Conservation (phyloP, 2,888 invertebrate genomes). For the Drosophila nr. perissopoda region DNA sequence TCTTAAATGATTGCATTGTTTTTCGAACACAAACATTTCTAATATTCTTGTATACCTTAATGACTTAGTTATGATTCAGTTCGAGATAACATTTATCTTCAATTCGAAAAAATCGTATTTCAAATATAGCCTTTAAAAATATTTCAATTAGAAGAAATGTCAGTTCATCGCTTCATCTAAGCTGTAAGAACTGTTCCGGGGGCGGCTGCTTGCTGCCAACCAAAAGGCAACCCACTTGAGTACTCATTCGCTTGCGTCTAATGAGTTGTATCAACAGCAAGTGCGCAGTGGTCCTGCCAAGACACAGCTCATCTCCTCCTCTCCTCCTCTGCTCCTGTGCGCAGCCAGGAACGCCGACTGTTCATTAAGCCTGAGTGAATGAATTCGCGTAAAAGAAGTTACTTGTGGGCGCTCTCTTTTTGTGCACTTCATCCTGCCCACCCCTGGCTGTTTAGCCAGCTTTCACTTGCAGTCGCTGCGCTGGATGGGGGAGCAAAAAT, state of each 20-base stretch:
- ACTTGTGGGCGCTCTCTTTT: constrained; percentile 60
- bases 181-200: constrained; percentile 9
- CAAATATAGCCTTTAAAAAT: constrained; percentile 15
- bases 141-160: constrained; percentile 1
- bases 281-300: constrained; percentile 41
- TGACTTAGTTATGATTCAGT: not conserved
- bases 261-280: constrained; percentile 83
- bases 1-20: too few relatives aligned
- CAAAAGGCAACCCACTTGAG: constrained; percentile 69
- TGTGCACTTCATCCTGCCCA: constrained; percentile 5
- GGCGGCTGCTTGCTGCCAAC: constrained; percentile 16
- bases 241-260: constrained; percentile 82
- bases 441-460: constrained; percentile 38
- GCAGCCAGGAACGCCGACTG: constrained; percentile 59
- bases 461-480: constrained; percentile 68
- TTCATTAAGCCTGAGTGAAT: constrained; percentile 83
- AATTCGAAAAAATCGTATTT: not conserved
- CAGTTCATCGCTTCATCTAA: constrained; percentile 11
- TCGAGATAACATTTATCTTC: not conserved
- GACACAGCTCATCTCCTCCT: constrained; percentile 25
- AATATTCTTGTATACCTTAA: not conserved
- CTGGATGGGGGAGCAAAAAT: constrained; percentile 10
- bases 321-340: not conserved
- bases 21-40: not conserved
- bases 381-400: constrained; percentile 82